Evolutionary conservation across 2,113 vertebrate genomes (phyloP).

Genomic region (Gavialis gangeticus): DNA sequence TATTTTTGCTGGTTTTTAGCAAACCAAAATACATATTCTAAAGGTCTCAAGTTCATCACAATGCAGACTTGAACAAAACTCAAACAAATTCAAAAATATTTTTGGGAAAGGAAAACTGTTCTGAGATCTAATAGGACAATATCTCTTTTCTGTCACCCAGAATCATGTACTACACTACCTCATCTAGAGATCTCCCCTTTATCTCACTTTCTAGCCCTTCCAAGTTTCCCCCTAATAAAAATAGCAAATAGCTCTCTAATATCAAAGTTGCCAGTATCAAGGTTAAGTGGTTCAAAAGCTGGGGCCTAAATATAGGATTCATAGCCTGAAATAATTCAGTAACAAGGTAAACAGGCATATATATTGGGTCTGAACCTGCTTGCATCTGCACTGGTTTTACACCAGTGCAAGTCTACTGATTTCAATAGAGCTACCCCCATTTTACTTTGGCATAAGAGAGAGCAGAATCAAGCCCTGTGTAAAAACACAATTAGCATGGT

Average conservation of each 20-base stretch:
- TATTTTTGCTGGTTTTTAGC: not conserved
- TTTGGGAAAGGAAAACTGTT: not conserved
- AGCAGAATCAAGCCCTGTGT: not conserved
- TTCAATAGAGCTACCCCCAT: not conserved
- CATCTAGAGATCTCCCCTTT: not conserved
- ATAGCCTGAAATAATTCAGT: no score
- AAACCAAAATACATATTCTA: not conserved
- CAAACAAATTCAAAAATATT: not conserved
- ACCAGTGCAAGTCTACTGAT: not conserved
- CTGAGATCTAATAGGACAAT: not conserved
- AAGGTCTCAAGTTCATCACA: not conserved
- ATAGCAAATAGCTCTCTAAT: not conserved
- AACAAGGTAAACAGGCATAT: not conserved
- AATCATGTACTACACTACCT: not conserved
- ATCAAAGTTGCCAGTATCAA: not conserved
- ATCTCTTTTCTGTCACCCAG: not conserved
- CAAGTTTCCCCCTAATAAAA: not conserved
- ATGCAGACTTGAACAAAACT: not conserved
- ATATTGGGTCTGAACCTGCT: not conserved
- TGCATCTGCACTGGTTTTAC: not conserved
- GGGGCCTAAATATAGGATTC: not conserved
- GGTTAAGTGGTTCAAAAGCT: not conserved
- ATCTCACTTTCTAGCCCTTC: not conserved
- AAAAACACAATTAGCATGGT: rapidly evolving
- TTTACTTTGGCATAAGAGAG: not conserved